These are phyloP conservation scores for Odontothrips loti DNA, from an alignment of 2,888 invertebrate species.

Conservation along the genomic window DNA sequence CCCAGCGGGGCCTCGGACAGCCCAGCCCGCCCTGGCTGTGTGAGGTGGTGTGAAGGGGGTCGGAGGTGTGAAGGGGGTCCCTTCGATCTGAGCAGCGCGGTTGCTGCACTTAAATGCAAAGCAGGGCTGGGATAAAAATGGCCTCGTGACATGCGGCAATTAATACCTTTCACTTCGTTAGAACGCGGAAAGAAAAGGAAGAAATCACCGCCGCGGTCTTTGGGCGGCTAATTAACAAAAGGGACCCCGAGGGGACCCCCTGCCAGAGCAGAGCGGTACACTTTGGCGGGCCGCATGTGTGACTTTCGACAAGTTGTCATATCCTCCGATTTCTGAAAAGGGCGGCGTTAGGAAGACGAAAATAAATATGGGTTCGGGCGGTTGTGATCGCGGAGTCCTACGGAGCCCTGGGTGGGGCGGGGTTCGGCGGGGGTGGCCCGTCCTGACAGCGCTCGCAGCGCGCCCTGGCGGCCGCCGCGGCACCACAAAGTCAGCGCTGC, in stretches of 20 bases:
- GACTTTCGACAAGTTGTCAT: too few species aligned
- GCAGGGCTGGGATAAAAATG: constrained; percentile 3
- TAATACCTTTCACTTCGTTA: constrained; percentile 22
- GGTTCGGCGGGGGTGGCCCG: neutral
- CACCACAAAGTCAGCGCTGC: neutral
- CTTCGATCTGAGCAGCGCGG: neutral
- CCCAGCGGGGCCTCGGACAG: too few species aligned
- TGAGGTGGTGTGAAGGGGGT: too few species aligned
- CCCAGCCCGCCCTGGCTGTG: too few species aligned
- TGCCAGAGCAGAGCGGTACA: too few species aligned
- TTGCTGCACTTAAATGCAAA: neutral
- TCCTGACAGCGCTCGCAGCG: neutral
- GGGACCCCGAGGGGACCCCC: neutral
- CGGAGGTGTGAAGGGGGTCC: constrained; percentile 9
- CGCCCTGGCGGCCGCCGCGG: neutral
- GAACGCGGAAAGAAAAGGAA: neutral
- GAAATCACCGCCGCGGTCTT: neutral
- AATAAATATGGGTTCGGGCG: too few species aligned
- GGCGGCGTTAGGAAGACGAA: too few species aligned
- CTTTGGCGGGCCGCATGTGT: too few species aligned
- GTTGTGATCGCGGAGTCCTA: too few species aligned
- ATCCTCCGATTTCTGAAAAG: too few species aligned
- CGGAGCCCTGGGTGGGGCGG: neutral
- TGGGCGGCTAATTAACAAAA: neutral
- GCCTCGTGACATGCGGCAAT: constrained; percentile 1